phyloP scores from a whole-genome alignment of 1,140 invertebrate genomes.

The Conopomorpha cramerella region DNA sequence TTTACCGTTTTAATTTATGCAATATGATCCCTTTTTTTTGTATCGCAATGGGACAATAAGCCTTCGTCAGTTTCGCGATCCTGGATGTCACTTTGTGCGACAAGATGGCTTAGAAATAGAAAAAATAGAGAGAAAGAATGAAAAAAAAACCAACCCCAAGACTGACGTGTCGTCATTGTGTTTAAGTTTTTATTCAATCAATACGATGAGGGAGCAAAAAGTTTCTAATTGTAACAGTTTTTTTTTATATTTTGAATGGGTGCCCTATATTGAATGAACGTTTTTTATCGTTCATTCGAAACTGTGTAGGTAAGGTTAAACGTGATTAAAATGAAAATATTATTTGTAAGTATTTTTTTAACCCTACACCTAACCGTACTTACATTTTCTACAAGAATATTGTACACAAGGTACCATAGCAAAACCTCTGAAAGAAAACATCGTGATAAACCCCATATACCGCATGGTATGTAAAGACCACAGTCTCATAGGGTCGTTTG shows the following conservation, averaged over 20 bases:
- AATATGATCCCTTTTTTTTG: slow-evolving; percentile 37
- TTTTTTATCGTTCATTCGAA: too few species aligned
- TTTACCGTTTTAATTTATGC: slow-evolving; percentile 40
- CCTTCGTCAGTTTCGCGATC: slow-evolving; percentile 49
- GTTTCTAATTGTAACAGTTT: slow-evolving; percentile 57
- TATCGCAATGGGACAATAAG: slow-evolving; percentile 28
- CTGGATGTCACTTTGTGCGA: slow-evolving; percentile 41
- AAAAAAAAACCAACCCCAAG: slow-evolving; percentile 36
- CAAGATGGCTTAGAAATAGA: neutral
- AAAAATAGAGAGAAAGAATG: slow-evolving; percentile 20
- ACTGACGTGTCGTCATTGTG: slow-evolving; percentile 46
- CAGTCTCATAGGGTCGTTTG: too few species aligned
- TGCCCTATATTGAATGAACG: too few species aligned
- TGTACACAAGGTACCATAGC: too few species aligned
- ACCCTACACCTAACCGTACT: too few species aligned
- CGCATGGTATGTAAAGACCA: too few species aligned
- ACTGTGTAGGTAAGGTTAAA: too few species aligned
- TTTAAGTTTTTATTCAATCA: slow-evolving; percentile 38
- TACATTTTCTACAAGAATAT: too few species aligned
- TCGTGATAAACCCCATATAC: too few species aligned
- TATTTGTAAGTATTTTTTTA: too few species aligned
- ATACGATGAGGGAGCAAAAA: slow-evolving; percentile 46
- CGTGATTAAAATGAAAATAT: slow-evolving; percentile 9
- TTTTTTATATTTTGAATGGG: too few species aligned
- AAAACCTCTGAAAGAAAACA: too few species aligned